Conservation (phyloP, 2,797 vertebrate genomes). For the Caiman crocodilus region DNA sequence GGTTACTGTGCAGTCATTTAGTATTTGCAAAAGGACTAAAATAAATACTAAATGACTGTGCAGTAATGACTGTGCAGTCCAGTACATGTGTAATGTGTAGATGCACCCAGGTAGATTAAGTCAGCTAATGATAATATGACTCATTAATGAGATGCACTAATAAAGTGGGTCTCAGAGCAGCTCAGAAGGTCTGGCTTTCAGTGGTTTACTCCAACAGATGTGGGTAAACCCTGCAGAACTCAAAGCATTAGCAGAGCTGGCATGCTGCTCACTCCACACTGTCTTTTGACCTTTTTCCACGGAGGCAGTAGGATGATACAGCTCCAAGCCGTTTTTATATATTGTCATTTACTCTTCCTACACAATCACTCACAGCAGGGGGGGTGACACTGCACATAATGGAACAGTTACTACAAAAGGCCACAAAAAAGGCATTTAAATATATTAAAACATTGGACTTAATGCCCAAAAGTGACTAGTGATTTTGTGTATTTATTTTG, state of each 20-base stretch:
- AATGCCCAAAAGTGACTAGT: background rate
- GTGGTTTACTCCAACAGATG: background rate
- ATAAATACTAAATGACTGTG: no score
- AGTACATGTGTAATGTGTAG: no score
- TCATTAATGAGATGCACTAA: background rate
- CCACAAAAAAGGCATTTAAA: background rate
- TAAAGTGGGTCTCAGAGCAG: background rate
- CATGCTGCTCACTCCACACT: background rate
- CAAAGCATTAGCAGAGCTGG: background rate
- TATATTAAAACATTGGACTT: no score
- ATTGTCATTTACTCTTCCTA: background rate
- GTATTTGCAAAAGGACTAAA: no score
- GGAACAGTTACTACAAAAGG: background rate
- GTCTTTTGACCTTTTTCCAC: background rate
- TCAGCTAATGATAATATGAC: background rate
- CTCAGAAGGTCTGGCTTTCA: background rate
- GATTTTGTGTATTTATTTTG: no score
- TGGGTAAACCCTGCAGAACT: background rate
- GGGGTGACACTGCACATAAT: fast-evolving
- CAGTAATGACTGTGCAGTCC: no score
- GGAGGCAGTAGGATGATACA: background rate
- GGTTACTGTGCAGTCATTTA: no score
- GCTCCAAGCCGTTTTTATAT: no score
- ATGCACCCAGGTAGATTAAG: no score
- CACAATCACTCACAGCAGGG: fast-evolving